Evolutionary conservation across 92 coral and sea anemone genomes (phyloP).

Genomic region (Heliopora coerulea): DNA sequence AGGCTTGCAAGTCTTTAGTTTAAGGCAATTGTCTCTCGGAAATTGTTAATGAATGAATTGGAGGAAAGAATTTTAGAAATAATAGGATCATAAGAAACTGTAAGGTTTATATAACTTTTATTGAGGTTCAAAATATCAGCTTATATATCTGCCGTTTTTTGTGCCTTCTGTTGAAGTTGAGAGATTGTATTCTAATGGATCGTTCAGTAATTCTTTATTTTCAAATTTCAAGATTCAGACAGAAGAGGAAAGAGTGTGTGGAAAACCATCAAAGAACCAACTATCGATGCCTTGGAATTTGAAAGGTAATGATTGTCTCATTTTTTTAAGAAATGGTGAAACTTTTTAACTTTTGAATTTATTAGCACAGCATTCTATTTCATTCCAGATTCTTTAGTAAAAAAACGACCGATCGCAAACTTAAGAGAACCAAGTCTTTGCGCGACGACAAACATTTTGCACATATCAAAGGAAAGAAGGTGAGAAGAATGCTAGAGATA

Average conservation of each 20-base stretch:
- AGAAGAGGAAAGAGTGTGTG: conserved; percentile 14
- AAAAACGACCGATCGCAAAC: conserved; percentile 63
- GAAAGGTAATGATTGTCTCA: conserved; percentile 8
- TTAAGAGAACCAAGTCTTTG: conserved; percentile 67
- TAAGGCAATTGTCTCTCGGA: too few relatives aligned
- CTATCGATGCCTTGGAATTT: conserved; percentile 30
- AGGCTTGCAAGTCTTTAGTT: too few relatives aligned
- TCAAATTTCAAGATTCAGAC: not conserved
- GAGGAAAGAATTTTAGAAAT: too few relatives aligned
- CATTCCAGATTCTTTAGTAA: conserved; percentile 78
- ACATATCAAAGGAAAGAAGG: conserved; percentile 80
- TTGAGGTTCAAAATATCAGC: too few relatives aligned
- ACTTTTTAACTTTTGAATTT: not conserved
- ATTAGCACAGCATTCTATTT: not conserved
- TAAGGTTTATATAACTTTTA: too few relatives aligned
- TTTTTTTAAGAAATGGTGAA: not conserved
- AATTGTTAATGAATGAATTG: too few relatives aligned
- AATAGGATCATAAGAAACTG: too few relatives aligned
- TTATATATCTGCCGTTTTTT: too few relatives aligned
- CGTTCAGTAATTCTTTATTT: too few relatives aligned
- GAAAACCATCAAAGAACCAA: conserved; percentile 29
- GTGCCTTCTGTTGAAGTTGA: too few relatives aligned
- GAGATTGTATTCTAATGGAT: too few relatives aligned
- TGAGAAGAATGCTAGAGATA: too few relatives aligned
- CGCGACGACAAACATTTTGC: conserved; percentile 83